Evolutionary conservation across 2,888 invertebrate genomes (phyloP), one percentile per base, ranked within the genome.

Genomic region (Homarus gammarus): DNA sequence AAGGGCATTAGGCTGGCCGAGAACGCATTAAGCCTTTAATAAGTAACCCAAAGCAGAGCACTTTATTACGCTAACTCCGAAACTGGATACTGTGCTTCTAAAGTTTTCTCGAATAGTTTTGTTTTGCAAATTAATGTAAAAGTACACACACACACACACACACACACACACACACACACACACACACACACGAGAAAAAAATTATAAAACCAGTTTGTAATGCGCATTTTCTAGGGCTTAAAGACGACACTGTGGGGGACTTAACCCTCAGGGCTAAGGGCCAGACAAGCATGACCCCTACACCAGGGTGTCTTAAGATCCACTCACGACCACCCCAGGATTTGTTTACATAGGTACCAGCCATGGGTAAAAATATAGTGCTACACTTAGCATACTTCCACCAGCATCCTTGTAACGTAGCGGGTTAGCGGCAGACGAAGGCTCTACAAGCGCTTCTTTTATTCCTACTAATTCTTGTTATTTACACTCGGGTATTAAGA

Each of bases 41-140:
- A 64, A 64, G 64, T 64, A 64, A 64, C 64, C 64, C 56, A 27
- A 27, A 64, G 64, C 64, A 64, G 64, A 27, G 64, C 64, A 64
- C 64, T 64, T 64, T 64, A 64, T 64, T 64, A 64, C 64, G 6
- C 64, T 27, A n/a, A 64, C 64, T 64, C 64, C 64, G 64, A 64
- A n/a, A 64, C 64, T 64, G 64, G 64, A 64, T 64, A 64, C 64
- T 64, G 27, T 64, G 64, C 64, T 27, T 64, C 64, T 64, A 64
- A 64, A 64, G 27, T 64, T 64, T 64, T 64, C 79, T 79, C 79
- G 61, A 79, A 79, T 79, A 79, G 79, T 79, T 36, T 61, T 79
- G 79, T 79, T 79, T 79, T 79, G 79, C 79, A 79, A 79, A 79
- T 79, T 79, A 79, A 79, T 79, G 79, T 79, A 79, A 79, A 79